Conservation (phyloP, 2,888 invertebrate genomes). For the Rhingia rostrata region DNA sequence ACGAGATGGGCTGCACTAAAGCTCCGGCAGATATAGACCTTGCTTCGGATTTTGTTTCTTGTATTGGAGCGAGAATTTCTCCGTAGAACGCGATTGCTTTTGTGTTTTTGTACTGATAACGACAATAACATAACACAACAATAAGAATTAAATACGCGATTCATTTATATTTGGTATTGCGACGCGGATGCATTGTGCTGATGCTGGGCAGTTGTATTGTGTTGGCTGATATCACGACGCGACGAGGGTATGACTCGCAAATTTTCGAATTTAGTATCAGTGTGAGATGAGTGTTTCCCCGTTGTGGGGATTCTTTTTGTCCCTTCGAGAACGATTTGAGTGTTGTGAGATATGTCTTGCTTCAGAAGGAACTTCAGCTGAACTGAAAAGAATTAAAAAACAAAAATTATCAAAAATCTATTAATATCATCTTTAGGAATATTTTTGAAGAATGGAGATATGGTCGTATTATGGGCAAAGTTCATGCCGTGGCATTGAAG, state of each 20-base stretch:
- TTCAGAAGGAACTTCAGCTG: too few relatives aligned
- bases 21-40: slow-evolving; percentile 24
- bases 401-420: not conserved
- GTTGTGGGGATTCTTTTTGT: not conserved
- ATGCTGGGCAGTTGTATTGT: slow-evolving; percentile 31
- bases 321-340: too few relatives aligned
- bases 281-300: not conserved
- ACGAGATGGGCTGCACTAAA: slow-evolving; percentile 29
- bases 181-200: slow-evolving; percentile 65
- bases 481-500: not conserved
- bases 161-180: slow-evolving; percentile 62
- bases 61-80: slow-evolving; percentile 23
- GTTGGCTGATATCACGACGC: not conserved
- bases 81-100: slow-evolving; percentile 43
- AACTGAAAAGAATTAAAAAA: slow-evolving; percentile 19
- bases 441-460: not conserved
- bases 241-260: slow-evolving; percentile 8
- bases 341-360: too few relatives aligned
- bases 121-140: slow-evolving; percentile 48
- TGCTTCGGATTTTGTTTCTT: slow-evolving; percentile 25
- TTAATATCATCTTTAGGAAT: not conserved
- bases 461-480: not conserved
- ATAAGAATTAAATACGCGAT: slow-evolving; percentile 58
- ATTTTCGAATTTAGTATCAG: not conserved
- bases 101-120: slow-evolving; percentile 64